Evolutionary conservation across 2,888 invertebrate species (phyloP).

Genomic region (Campoplex nolae): DNA sequence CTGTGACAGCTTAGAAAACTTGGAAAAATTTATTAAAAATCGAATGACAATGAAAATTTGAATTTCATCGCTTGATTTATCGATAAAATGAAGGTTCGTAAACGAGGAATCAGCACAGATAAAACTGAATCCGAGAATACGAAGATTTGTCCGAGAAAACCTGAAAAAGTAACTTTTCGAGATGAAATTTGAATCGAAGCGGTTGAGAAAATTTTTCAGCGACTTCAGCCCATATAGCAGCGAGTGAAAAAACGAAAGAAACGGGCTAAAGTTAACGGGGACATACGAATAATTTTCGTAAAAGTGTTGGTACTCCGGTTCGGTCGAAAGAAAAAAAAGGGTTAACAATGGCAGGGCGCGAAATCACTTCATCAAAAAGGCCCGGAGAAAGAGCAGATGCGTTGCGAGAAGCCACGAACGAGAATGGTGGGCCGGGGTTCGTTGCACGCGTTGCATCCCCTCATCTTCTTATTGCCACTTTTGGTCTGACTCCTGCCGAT

Average conservation of each 20-base stretch:
- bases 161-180: too few species aligned
- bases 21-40: too few species aligned
- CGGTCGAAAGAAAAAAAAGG: constrained; percentile 63
- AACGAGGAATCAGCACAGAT: too few species aligned
- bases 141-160: too few species aligned
- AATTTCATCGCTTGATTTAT: too few species aligned
- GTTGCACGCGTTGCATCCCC: constrained; percentile 46
- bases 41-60: too few species aligned
- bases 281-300: neutral
- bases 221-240: too few species aligned
- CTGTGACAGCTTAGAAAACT: too few species aligned
- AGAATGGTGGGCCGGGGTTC: constrained; percentile 39
- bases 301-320: neutral
- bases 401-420: constrained; percentile 56
- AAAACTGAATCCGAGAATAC: too few species aligned
- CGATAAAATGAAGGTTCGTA: too few species aligned
- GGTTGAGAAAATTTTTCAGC: too few species aligned
- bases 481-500: constrained; percentile 22
- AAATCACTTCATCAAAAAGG: constrained; percentile 81
- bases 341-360: constrained; percentile 74
- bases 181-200: too few species aligned
- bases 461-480: constrained; percentile 11
- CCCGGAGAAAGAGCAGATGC: constrained; percentile 77
- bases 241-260: neutral
- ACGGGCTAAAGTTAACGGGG: neutral